Evolutionary conservation across 2,113 vertebrate genomes (phyloP).

Genomic region (Solea solea): DNA sequence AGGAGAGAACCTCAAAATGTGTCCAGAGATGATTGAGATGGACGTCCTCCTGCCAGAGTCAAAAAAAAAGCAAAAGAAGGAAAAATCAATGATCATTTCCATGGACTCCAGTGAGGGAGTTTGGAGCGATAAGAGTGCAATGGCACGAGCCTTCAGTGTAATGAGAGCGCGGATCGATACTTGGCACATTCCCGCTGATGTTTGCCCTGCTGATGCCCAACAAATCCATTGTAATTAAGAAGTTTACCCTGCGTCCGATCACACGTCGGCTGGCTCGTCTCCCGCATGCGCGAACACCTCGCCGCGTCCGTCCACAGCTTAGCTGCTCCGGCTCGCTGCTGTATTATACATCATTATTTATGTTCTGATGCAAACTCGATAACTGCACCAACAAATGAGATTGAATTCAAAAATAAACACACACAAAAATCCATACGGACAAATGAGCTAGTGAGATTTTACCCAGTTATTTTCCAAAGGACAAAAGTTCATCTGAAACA

Average conservation of each 20-base stretch:
- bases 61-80: neutral
- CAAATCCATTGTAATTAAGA: slow-evolving; percentile 74
- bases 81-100: slow-evolving; percentile 76
- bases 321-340: neutral
- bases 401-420: slow-evolving; percentile 19
- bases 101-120: slow-evolving; percentile 56
- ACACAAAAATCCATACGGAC: slow-evolving; percentile 11
- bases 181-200: slow-evolving; percentile 52
- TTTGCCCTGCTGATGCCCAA: slow-evolving; percentile 62
- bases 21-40: slow-evolving; percentile 63
- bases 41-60: slow-evolving; percentile 11
- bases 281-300: neutral
- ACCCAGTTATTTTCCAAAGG: slow-evolving; percentile 9
- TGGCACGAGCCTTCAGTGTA: slow-evolving; percentile 57
- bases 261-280: slow-evolving; percentile 26
- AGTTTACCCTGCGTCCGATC: slow-evolving; percentile 50
- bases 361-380: slow-evolving; percentile 19
- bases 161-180: slow-evolving; percentile 73
- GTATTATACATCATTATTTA: neutral
- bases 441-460: slow-evolving; percentile 19
- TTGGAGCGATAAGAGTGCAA: slow-evolving; percentile 69
- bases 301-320: slow-evolving; percentile 13
- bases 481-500: neutral
- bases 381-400: slow-evolving; percentile 21
- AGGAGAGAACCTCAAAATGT: slow-evolving; percentile 24